A percentile compares a stretch with the other conserved stretches of the same genome.
Conservation (phyloP, 2,113 vertebrate genomes). For the Saguinus imperator region DNA sequence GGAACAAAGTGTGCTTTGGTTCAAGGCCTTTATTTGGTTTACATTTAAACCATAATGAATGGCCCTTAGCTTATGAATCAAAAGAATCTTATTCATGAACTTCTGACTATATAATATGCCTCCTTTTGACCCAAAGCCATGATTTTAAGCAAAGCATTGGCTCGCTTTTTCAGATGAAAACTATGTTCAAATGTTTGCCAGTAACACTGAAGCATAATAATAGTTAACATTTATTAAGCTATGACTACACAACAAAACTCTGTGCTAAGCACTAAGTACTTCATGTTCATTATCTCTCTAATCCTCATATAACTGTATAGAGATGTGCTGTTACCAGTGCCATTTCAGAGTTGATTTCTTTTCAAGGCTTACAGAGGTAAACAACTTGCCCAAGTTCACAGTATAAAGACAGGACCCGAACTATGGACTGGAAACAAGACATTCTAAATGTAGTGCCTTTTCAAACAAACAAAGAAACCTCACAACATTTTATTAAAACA, state of each 20-base stretch:
- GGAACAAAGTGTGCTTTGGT: not conserved
- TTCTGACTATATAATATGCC: not conserved
- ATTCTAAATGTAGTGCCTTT: not conserved
- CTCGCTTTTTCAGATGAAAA: not conserved
- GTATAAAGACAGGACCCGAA: not conserved
- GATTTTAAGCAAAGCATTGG: not conserved
- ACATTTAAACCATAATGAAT: not conserved
- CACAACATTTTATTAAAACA: not conserved
- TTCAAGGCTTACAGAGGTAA: not conserved
- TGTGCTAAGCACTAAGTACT: not conserved
- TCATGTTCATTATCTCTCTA: not conserved
- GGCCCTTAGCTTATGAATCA: not conserved
- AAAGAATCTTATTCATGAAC: conserved; percentile 19
- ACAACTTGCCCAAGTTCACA: not conserved
- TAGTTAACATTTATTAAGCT: not conserved
- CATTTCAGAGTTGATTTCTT: not conserved
- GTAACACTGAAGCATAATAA: not conserved
- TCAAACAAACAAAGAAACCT: not conserved
- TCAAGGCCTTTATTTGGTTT: not conserved
- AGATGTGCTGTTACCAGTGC: not conserved
- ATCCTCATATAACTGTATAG: not conserved
- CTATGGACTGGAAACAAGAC: not conserved
- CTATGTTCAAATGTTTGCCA: not conserved
- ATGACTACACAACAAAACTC: not conserved
- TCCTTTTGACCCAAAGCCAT: conserved; percentile 11